Conservation (phyloP, 2,113 vertebrate genomes). For the Cinclus cinclus region DNA sequence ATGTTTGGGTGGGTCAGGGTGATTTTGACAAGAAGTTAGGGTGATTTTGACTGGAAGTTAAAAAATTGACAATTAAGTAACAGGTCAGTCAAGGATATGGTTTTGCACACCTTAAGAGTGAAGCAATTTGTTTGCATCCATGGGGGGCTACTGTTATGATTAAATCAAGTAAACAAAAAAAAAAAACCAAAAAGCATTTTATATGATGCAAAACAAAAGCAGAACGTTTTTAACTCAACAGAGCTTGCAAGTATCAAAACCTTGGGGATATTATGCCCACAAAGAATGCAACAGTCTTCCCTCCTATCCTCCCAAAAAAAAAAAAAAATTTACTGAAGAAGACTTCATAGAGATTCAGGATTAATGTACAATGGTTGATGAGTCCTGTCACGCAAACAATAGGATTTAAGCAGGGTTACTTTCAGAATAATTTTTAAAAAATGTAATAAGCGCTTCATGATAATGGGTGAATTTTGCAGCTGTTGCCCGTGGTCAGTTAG, state of each 20-base stretch:
- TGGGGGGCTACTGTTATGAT: fast-evolving
- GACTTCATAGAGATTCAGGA: neutral
- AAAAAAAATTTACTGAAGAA: neutral
- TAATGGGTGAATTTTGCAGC: neutral
- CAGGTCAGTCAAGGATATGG: neutral
- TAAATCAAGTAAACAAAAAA: neutral
- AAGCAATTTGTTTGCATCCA: neutral
- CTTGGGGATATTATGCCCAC: neutral
- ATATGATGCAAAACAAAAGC: neutral
- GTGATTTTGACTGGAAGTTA: neutral
- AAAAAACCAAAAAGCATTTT: neutral
- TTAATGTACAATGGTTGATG: neutral
- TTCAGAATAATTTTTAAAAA: neutral
- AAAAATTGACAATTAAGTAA: neutral
- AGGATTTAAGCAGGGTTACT: neutral
- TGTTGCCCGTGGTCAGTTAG: neutral
- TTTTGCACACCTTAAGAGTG: neutral
- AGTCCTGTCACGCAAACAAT: neutral
- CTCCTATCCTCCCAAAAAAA: neutral
- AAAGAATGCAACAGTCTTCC: neutral
- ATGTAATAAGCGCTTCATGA: fast-evolving
- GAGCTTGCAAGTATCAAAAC: neutral
- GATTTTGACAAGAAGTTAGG: neutral
- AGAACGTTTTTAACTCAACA: neutral
- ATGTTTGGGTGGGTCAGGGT: neutral